Conservation (phyloP, 2,797 vertebrate genomes). For the Gymnopithys bicolor region DNA sequence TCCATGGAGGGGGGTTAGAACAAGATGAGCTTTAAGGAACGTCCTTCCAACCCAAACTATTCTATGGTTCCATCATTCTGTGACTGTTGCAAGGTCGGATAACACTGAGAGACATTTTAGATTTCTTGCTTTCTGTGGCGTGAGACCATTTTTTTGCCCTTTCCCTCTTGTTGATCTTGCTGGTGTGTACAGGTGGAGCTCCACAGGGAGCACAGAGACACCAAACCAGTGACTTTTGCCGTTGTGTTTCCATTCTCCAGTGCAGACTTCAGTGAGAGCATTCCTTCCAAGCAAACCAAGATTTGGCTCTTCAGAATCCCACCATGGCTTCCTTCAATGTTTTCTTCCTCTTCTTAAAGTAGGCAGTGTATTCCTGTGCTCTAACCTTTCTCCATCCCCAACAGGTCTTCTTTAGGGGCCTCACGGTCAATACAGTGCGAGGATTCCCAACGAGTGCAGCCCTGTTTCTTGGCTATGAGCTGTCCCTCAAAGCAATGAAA, state of each 20-base stretch:
- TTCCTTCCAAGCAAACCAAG: not conserved
- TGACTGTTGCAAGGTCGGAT: not conserved
- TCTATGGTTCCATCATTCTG: not conserved
- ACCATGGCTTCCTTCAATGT: not conserved
- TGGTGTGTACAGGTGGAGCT: not conserved
- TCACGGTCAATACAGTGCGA: slow-evolving; percentile 87
- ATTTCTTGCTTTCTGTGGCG: not conserved
- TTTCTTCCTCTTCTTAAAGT: not conserved
- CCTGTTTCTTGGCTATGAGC: slow-evolving; percentile 95
- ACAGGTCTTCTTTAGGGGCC: slow-evolving; percentile 93
- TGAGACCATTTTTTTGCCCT: not conserved
- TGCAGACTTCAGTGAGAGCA: rapidly evolving
- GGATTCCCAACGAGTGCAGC: slow-evolving; percentile 95
- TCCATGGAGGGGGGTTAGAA: not conserved
- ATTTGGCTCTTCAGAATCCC: not conserved
- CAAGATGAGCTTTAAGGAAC: not conserved
- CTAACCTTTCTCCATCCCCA: slow-evolving; percentile 49
- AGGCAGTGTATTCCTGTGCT: not conserved
- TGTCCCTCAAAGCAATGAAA: slow-evolving; percentile 89
- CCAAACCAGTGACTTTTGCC: not conserved
- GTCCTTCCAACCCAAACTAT: not conserved
- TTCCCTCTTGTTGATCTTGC: not conserved
- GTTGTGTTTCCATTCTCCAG: rapidly evolving
- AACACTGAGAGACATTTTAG: not conserved
- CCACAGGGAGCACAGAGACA: not conserved